Evolutionary conservation across 2,113 vertebrate genomes (phyloP), one percentile per base, ranked within the genome.

Genomic region (Arothron firmamentum): DNA sequence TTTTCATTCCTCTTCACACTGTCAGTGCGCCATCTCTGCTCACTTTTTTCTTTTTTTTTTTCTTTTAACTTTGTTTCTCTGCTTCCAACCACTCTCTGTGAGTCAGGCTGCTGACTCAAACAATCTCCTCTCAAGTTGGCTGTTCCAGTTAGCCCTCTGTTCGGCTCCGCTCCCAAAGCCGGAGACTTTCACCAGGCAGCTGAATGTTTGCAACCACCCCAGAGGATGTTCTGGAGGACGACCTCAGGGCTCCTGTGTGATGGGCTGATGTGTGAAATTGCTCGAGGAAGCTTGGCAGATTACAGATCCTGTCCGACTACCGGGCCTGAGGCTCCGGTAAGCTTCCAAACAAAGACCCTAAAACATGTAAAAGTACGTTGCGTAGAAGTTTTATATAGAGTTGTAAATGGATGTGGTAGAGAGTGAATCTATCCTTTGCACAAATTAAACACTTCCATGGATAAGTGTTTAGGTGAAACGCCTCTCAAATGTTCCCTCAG

Each of bases 401-500:
- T 38, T 38, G 25, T 28, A 28, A 28, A 28, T 28, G 25, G 21
- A 23, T 23, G 21, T 23, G n/a, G 3, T 25, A 5, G 5, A 25
- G 3, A 25, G 25, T 25, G 25, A 25, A 9, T 34, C 31, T 34
- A 34, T 10, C 31, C 31, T 34, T 34, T 7, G 4, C 6, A 34
- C 31, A 34, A 34, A 25, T 25, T 25, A 25, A 25, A 34, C 31
- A 6, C 31, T 34, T 34, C 31, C 31, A 34, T 9, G 6, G 31
- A 34, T 34, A 34, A 34, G 2, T 34, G 31, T 34, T 10, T 42
- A 67, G 66, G 64, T 65, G 74, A 80, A 72, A 71, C 84, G 65
- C 70, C 66, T 54, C 49, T 19, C 59, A 67, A 76, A 72, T 75
- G 67, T 64, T 74, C 46, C 48, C 59, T 23, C 52, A 48, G 51